Evolutionary conservation across 2,113 vertebrate genomes (phyloP).

Genomic region (Coptodon bakossiorum): DNA sequence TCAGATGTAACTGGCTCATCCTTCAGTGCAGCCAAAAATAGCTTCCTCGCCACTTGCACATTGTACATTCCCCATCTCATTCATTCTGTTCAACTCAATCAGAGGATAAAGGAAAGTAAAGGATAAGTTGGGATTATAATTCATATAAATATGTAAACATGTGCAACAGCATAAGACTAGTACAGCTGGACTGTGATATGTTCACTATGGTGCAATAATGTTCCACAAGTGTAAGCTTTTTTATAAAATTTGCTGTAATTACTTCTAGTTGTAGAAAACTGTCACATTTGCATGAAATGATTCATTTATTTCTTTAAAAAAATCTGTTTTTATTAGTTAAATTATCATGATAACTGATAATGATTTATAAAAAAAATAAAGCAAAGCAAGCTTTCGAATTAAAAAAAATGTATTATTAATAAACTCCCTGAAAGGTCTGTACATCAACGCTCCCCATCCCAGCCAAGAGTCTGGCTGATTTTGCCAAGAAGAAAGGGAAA

Average conservation of each 20-base stretch:
- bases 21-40: slow-evolving; percentile 41
- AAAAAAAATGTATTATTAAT: neutral
- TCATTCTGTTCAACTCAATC: slow-evolving; percentile 14
- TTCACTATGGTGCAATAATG: neutral
- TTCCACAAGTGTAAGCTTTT: neutral
- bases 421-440: neutral
- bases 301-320: neutral
- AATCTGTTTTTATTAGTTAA: neutral
- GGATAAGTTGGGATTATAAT: neutral
- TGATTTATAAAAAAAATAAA: neutral
- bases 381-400: neutral
- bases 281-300: neutral
- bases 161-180: neutral
- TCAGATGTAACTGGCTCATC: slow-evolving; percentile 45
- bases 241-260: neutral
- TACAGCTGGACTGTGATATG: neutral
- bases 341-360: neutral
- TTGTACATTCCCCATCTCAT: neutral
- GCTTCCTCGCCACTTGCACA: slow-evolving; percentile 3
- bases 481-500: neutral
- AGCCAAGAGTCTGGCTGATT: neutral
- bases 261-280: neutral
- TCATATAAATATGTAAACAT: neutral
- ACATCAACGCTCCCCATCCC: neutral
- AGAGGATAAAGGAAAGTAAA: neutral